Evolutionary conservation across 1,140 invertebrate genomes (phyloP), one percentile per base, ranked within the genome.

Genomic region (Drosophila navojoa): DNA sequence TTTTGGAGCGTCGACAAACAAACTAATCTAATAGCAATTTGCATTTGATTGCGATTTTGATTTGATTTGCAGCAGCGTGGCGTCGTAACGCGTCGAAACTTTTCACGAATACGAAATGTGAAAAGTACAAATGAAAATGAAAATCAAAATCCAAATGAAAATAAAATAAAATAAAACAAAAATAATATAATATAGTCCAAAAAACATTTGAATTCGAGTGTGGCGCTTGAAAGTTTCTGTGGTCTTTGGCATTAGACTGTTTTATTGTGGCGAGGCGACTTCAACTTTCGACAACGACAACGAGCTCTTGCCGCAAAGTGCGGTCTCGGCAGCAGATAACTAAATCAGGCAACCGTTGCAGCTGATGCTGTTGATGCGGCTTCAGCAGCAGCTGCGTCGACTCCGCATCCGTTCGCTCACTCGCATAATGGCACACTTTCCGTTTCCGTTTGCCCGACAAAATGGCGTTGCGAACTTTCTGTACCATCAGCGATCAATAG

Each of bases 1-100:
- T 59, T 70, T 49, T 62, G 47, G 35, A 61, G 57, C 49, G 49
- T 44, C 60, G 64, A 69, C 82, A 87, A 82, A 89, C 75, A 89
- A 87, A 89, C 84, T 89, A 87, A 87, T 87, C 84, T 89, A 89
- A 89, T 89, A 81, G 59, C 84, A 84, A 89, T 87, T 87, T 87
- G 84, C 84, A 87, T 87, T 87, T 87, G 84, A 87, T 87, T 87
- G 82, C 82, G 66, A 87, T 77, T 87, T 77, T 76, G 76, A 87
- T 87, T 87, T 82, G 82, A 87, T 87, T 87, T 78, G 63, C 58
- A 27, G 58, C 47, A 45, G 32, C 44, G 58, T 40, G 44, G 32
- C 32, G 42, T 47, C 74, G 70, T 75, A 71, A 70, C 74, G 81
- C 78, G 75, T 70, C 27, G 15, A 68, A 86, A 78, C 54, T 79